Conservation (phyloP, 1,140 invertebrate genomes). For the Pseudomyrmex gracilis region DNA sequence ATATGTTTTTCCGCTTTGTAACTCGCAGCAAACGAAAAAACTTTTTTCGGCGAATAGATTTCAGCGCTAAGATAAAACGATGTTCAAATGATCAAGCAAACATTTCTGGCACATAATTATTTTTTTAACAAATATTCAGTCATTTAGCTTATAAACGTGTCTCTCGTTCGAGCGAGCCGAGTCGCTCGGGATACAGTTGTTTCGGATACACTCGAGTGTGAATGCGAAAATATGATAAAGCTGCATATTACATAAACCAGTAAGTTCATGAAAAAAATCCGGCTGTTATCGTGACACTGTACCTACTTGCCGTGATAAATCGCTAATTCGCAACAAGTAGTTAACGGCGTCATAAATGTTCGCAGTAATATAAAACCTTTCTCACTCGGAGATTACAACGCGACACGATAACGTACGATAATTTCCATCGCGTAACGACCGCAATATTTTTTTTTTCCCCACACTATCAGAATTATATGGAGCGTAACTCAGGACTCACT, state of each 20-base stretch:
- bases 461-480: constrained; percentile 2
- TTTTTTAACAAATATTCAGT: too few relatives aligned
- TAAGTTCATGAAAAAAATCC: constrained; percentile 23
- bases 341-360: constrained; percentile 41
- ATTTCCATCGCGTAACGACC: constrained; percentile 41
- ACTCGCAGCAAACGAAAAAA: too few relatives aligned
- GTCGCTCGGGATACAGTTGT: too few relatives aligned
- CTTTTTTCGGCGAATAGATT: too few relatives aligned
- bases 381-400: constrained; percentile 46
- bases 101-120: too few relatives aligned
- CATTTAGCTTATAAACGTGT: too few relatives aligned
- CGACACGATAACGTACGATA: constrained; percentile 47
- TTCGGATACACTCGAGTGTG: too few relatives aligned
- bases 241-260: constrained; percentile 11
- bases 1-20: too few relatives aligned
- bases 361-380: constrained; percentile 45
- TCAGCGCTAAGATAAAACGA: too few relatives aligned
- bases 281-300: neutral
- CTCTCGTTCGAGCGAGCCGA: too few relatives aligned
- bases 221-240: too few relatives aligned
- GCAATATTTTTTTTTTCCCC: constrained; percentile 37
- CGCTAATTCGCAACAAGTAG: constrained; percentile 57
- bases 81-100: too few relatives aligned
- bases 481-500: neutral
- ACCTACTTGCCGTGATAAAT: constrained; percentile 35